These are phyloP conservation scores for Etheostoma spectabile DNA, from an alignment of 2,113 vertebrate species.

Conservation along the genomic window DNA sequence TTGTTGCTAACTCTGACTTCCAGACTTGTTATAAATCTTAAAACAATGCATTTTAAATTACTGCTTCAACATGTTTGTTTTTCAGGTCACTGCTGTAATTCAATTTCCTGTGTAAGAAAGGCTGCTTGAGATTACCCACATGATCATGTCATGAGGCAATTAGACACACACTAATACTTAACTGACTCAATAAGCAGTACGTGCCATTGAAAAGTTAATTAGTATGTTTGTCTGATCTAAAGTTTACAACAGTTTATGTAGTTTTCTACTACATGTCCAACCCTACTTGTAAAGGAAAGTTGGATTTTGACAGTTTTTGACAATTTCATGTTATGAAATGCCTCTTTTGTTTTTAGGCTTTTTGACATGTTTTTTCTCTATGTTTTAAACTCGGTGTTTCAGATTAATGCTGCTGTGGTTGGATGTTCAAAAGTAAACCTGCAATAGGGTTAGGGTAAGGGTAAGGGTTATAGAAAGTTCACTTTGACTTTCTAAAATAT, in stretches of 20 bases:
- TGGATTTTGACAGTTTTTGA: not conserved
- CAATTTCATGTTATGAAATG: not conserved
- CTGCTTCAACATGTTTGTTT: not conserved
- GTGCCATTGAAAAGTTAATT: slow-evolving; percentile 1
- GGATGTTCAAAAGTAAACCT: slow-evolving; percentile 1
- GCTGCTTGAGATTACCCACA: slow-evolving; percentile 15
- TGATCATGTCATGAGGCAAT: slow-evolving; percentile 31
- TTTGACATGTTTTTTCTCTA: not conserved
- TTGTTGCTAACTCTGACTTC: not conserved
- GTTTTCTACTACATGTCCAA: not conserved
- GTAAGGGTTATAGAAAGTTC: not conserved
- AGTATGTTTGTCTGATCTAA: not conserved
- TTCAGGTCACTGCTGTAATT: slow-evolving; percentile 23
- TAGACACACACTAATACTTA: slow-evolving; percentile 9
- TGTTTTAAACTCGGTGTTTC: not conserved
- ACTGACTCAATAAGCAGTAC: not conserved
- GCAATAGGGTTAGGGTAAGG: too few relatives aligned
- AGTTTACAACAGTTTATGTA: not conserved
- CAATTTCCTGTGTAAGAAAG: slow-evolving; percentile 21
- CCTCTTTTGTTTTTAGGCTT: not conserved
- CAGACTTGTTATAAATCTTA: not conserved
- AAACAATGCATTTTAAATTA: not conserved
- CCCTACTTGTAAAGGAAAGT: not conserved
- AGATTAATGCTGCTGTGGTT: not conserved
- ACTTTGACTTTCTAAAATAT: slow-evolving; percentile 25